Base-by-base conservation (phyloP, 2,797 vertebrate genomes). In the Pteropus rufus region DNA sequence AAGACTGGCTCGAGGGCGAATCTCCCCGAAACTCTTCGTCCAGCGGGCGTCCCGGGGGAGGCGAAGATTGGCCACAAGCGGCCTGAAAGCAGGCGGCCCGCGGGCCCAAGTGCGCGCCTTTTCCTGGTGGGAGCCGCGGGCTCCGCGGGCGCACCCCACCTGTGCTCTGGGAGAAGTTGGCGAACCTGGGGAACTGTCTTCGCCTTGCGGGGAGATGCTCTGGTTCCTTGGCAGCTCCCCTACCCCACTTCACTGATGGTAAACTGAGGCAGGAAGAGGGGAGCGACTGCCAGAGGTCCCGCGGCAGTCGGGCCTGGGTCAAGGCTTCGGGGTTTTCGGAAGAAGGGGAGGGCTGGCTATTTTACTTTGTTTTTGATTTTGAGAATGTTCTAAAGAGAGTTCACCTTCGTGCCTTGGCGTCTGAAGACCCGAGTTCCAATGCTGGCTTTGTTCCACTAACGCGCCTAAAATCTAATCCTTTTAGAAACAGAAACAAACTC, bases 341-440 rank as follows among this genome's bases (percentile, higher is more conserved):
- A 72, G 52, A 64, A 80, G n/a, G 18, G 16, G 9, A 18, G 52
- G 36, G 34, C 64, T 23, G 34, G 29, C 49, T 76, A 41, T 44
- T 8, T 70, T 60, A 86, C 88, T 79, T 93, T 2, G 24, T 41
- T 73, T 82, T 26, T 76, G 49, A 19, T 75, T 86, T 84, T 24
- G 21, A 89, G 49, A 83, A 36, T 75, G 46, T 88, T 86, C 16
- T 23, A 31, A 86, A 75, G 77, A 62, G 44, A 39, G 56, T 46
- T 91, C 54, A n/a, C 54, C 39, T 34, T 19, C 3, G 64, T 49
- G 54, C 23, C 7, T 31, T 12, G n/a, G 65, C 52, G 2, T 9
- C 75, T 60, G n/a, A 56, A 64, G 29, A 19, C 34, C 24, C 2
- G 21, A 11, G 16, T 73, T 86, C 34, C 34, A 72, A 18, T 19